Evolutionary conservation across 2,888 invertebrate genomes (phyloP).

Genomic region (Tetrapedia diversipes): DNA sequence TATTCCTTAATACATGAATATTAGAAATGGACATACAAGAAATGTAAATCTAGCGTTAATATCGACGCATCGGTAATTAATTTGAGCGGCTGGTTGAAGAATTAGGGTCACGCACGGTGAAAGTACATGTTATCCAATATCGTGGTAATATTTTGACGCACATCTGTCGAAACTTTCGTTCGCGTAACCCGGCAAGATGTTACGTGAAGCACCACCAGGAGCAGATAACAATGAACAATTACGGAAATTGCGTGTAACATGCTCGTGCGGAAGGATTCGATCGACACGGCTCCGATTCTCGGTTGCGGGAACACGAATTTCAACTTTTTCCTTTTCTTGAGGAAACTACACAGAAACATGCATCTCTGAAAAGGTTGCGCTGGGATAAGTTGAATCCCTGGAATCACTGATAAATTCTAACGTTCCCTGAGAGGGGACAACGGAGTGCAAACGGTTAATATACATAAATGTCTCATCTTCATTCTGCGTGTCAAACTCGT

Average conservation of each 20-base stretch:
- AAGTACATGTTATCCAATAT: constrained; percentile 32
- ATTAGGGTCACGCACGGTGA: constrained; percentile 20
- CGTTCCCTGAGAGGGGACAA: too few relatives aligned
- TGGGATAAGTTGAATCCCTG: too few relatives aligned
- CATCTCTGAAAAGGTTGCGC: too few relatives aligned
- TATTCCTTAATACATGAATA: too few relatives aligned
- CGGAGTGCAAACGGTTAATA: too few relatives aligned
- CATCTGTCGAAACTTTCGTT: constrained; percentile 30
- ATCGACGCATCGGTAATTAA: neutral
- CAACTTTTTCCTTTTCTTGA: neutral
- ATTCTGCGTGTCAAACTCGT: too few relatives aligned
- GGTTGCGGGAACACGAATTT: too few relatives aligned
- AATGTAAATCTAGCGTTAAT: too few relatives aligned
- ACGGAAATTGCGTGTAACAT: neutral
- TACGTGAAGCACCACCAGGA: constrained; percentile 7
- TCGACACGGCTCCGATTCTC: neutral
- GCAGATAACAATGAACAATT: constrained; percentile 14
- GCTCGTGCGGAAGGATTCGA: neutral
- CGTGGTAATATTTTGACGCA: constrained; percentile 23
- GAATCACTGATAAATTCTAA: too few relatives aligned
- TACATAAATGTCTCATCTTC: too few relatives aligned
- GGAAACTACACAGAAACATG: too few relatives aligned
- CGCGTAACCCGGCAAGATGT: constrained; percentile 14
- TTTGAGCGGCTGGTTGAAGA: neutral
- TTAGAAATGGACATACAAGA: too few relatives aligned